Percentiles rank a stretch among this genome's conserved stretches.
These are phyloP conservation scores for Natator depressus DNA, from an alignment of 2,113 vertebrate species.

Conservation along the genomic window DNA sequence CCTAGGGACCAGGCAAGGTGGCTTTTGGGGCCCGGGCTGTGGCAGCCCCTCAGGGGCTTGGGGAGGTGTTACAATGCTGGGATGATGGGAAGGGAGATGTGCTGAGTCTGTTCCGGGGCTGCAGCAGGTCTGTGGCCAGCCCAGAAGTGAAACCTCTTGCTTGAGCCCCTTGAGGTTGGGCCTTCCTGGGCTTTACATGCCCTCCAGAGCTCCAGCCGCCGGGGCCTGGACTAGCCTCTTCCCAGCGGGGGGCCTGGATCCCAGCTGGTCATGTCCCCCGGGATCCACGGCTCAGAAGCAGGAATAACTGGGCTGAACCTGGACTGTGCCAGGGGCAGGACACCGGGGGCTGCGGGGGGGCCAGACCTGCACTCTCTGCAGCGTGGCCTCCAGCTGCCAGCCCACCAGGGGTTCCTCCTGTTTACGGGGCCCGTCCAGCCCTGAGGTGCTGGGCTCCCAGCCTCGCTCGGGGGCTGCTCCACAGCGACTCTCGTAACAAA, in stretches of 20 bases:
- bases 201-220: no score
- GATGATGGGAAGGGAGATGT: not conserved
- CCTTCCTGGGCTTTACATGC: no score
- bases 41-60: not conserved
- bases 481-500: no score
- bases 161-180: not conserved
- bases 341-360: not conserved
- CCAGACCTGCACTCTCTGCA: not conserved
- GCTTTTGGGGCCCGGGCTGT: not conserved
- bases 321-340: not conserved
- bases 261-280: no score
- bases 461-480: no score
- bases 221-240: no score
- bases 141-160: not conserved
- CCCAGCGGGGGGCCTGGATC: no score
- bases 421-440: rapidly evolving
- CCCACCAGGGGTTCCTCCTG: not conserved
- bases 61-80: not conserved
- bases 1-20: not conserved
- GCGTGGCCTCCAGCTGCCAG: not conserved
- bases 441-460: no score
- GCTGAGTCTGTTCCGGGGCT: no score
- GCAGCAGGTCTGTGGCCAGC: no score
- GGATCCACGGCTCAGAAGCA: not conserved
- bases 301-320: not conserved